Percentiles rank a stretch among this genome's conserved stretches.
Evolutionary conservation across 2,888 invertebrate species (phyloP).

Genomic region (Candidula unifasciata): DNA sequence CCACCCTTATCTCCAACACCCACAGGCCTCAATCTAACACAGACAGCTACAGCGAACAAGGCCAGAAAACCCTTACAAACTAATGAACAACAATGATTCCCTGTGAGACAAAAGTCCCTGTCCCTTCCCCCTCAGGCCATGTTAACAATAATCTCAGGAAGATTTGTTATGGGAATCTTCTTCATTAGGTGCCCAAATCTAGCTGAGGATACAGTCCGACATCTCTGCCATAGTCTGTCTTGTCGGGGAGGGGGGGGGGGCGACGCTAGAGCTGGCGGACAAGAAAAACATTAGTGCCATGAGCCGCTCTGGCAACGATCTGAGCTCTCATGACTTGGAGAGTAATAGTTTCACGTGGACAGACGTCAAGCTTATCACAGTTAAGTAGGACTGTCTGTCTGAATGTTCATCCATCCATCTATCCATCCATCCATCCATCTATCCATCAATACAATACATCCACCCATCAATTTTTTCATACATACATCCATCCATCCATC

Average conservation of each 20-base stretch:
- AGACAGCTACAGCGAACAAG: background rate
- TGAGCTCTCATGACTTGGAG: too few relatives aligned
- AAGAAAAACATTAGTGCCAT: background rate
- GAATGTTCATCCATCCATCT: background rate
- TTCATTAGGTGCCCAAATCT: slow-evolving; percentile 32
- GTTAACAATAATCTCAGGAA: slow-evolving; percentile 32
- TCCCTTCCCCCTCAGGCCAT: slow-evolving; percentile 12
- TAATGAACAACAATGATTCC: slow-evolving; percentile 41
- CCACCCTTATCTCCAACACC: slow-evolving; percentile 4
- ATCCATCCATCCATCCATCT: background rate
- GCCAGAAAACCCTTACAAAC: background rate
- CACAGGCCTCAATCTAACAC: slow-evolving; percentile 18
- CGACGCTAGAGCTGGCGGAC: background rate
- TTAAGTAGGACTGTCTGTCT: background rate
- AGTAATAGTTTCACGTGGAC: too few relatives aligned
- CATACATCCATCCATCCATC: too few relatives aligned
- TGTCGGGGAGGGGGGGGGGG: too few relatives aligned
- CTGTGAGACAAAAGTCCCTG: slow-evolving; percentile 37
- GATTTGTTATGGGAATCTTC: slow-evolving; percentile 44
- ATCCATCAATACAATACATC: too few relatives aligned
- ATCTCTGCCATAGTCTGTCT: background rate
- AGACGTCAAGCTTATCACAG: too few relatives aligned
- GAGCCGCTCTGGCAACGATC: too few relatives aligned
- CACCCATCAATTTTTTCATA: too few relatives aligned
- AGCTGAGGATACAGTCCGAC: background rate